A percentile compares a stretch with the other conserved stretches of the same genome.
Evolutionary conservation across 2,113 vertebrate genomes (phyloP).

Genomic region (Burhinus bistriatus): DNA sequence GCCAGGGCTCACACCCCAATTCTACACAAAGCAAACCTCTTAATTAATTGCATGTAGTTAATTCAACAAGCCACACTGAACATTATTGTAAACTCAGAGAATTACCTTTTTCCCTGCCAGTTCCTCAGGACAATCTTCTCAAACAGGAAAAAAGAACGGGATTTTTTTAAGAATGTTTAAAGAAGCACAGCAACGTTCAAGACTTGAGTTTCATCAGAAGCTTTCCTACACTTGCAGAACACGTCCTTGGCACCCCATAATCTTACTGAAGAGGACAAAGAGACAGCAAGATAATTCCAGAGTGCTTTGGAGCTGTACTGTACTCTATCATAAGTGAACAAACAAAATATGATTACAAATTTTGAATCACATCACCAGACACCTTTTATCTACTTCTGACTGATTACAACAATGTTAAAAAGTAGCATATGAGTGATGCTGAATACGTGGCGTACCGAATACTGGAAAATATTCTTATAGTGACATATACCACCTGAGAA

Average conservation of each 20-base stretch:
- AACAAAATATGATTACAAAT: no score
- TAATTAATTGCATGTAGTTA: not conserved
- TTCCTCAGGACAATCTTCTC: not conserved
- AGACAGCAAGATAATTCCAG: not conserved
- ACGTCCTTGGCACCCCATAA: not conserved
- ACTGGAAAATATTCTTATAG: no score
- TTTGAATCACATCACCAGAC: no score
- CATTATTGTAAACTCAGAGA: not conserved
- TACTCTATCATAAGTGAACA: no score
- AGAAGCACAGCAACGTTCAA: not conserved
- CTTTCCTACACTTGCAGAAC: not conserved
- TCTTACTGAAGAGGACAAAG: not conserved
- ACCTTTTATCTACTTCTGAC: no score
- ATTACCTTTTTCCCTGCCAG: not conserved
- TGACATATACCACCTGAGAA: no score
- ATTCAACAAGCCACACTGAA: not conserved
- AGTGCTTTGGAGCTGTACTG: not conserved
- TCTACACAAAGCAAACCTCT: not conserved
- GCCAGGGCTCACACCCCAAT: not conserved
- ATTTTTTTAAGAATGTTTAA: not conserved
- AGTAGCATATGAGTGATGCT: no score
- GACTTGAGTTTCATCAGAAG: not conserved
- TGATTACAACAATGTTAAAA: no score
- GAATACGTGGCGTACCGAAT: no score
- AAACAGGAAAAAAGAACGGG: rapidly evolving